Evolutionary conservation across 2,113 vertebrate species (phyloP), one percentile per base, ranked within the genome.

Genomic region (Petaurus breviceps): DNA sequence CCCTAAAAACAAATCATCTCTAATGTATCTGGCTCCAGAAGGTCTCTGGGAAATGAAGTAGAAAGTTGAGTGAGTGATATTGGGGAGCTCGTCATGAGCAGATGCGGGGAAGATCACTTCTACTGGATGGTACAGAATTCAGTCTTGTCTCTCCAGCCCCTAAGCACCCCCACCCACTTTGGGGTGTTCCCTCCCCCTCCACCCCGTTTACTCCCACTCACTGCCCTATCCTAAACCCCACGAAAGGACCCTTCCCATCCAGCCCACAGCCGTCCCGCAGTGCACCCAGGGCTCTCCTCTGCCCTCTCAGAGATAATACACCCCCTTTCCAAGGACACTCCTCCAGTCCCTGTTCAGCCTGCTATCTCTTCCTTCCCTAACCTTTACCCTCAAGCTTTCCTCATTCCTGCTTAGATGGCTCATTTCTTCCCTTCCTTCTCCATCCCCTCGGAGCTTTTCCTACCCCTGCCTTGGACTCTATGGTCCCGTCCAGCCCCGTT

Each of bases 11-110:
- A 77, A 77, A 77, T 43, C 68, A 7, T 77, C 1, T 77, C 16
- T 22, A 19, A 22, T 22, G 68, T 4, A 22, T 37, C 37, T 22
- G 37, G 68, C 19, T 25, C 68, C 68, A 77, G 37, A 77, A n/a
- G 68, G n/a, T 77, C 68, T n/a, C 68, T n/a, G 37, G 37, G 14
- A 77, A n/a, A 92, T 84, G 77, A 97, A 92, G 46, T 51, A 95
- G 91, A 92, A 90, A 95, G 19, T 43, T 8, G 49, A 26, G 4
- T 19, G 10, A 19, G 25, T 49, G 91, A 77, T 12, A 43, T 28
- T 51, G 46, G 68, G 19, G 22, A n/a, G 0, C 10, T 24, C 25
- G 50, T 51, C 9, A 28, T 47, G 26, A 91, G 11, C 12, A 46
- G 90, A 46, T 92, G 84, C 49, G 47, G 53, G 90, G 51, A 90